Evolutionary conservation across 2,888 invertebrate species (phyloP).

Genomic region (Scaptomyza parva): DNA sequence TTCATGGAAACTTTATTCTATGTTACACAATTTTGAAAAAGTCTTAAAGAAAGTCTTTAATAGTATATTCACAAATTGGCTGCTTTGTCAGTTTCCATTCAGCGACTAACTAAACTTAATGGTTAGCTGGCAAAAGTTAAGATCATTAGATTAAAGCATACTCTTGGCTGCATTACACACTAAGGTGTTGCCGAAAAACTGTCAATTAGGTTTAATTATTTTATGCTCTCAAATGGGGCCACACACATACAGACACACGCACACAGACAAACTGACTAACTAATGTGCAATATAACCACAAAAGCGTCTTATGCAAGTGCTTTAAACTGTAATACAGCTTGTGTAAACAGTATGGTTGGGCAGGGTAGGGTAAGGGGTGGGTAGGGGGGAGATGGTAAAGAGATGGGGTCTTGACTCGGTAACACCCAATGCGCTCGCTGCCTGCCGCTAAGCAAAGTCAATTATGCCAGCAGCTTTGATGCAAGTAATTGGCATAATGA

Average conservation of each 20-base stretch:
- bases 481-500: constrained; percentile 83
- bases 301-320: constrained; percentile 71
- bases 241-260: constrained; percentile 7
- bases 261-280: constrained; percentile 2
- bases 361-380: not conserved
- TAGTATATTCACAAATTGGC: constrained; percentile 1
- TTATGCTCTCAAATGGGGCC: constrained; percentile 63
- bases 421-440: constrained; percentile 17
- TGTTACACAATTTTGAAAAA: no score
- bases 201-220: constrained; percentile 79
- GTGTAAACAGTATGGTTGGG: not conserved
- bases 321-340: constrained; percentile 20
- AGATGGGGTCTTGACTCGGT: constrained; percentile 34
- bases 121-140: constrained; percentile 65
- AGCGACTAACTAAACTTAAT: constrained; percentile 42
- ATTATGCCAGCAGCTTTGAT: constrained; percentile 82
- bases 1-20: no score
- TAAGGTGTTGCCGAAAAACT: constrained; percentile 75
- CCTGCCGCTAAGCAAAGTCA: constrained; percentile 79
- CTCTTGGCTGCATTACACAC: constrained; percentile 36
- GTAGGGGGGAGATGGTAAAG: not conserved
- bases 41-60: no score
- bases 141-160: constrained; percentile 68
- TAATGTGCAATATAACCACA: constrained; percentile 62
- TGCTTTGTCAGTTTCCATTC: constrained; percentile 6